Percentiles rank a stretch among this genome's conserved stretches.
Conservation (phyloP, 1,140 invertebrate species). For the Ctenoplectra terminalis region DNA sequence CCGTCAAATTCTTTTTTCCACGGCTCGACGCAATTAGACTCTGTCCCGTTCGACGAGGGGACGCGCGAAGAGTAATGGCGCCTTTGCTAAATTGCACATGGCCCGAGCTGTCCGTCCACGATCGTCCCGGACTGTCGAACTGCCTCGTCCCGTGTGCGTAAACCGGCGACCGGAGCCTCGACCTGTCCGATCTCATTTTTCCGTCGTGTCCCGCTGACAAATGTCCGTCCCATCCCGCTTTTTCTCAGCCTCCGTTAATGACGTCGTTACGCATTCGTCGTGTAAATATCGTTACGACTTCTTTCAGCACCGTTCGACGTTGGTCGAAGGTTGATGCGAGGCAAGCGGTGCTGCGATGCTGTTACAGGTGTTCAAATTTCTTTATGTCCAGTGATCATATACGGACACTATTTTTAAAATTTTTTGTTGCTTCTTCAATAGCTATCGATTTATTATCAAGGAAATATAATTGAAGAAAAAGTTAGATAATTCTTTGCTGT, state of each 20-base stretch:
- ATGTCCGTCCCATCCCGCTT: constrained; percentile 7
- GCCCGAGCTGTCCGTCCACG: constrained; percentile 42
- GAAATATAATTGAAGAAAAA: too few relatives aligned
- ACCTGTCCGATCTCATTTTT: constrained; percentile 23
- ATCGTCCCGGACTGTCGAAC: constrained; percentile 44
- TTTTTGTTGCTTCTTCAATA: too few relatives aligned
- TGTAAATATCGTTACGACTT: constrained; percentile 34
- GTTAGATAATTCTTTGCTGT: too few relatives aligned
- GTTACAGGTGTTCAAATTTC: too few relatives aligned
- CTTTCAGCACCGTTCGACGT: too few relatives aligned
- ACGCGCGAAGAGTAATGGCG: constrained; percentile 66
- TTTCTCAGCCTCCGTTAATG: constrained; percentile 13
- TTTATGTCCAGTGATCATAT: too few relatives aligned
- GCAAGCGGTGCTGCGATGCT: too few relatives aligned
- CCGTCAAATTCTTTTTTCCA: constrained; percentile 64
- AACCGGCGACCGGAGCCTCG: constrained; percentile 28
- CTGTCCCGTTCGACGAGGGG: constrained; percentile 66
- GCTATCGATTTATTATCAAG: too few relatives aligned
- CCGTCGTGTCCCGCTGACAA: constrained; percentile 20
- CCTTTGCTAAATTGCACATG: constrained; percentile 63
- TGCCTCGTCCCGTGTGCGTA: not conserved
- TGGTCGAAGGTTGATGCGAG: too few relatives aligned
- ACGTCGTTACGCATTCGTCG: constrained; percentile 35
- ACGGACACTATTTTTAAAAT: too few relatives aligned
- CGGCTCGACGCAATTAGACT: constrained; percentile 68